These are phyloP conservation scores for Chirona hameri DNA, from an alignment of 2,888 invertebrate species.

Conservation along the genomic window DNA sequence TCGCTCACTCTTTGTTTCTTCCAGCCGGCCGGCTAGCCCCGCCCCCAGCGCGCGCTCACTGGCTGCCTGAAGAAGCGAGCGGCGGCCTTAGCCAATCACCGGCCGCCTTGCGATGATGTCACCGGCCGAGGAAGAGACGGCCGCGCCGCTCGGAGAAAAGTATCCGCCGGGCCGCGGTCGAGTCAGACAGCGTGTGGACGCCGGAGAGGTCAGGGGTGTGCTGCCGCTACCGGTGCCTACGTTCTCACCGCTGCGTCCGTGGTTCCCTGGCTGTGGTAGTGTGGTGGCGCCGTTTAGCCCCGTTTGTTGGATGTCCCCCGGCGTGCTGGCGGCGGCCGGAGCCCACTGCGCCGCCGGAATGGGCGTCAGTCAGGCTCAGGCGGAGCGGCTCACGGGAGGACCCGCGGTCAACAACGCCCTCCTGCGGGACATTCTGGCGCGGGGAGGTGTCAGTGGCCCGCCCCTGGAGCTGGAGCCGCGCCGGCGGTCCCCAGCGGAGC, in stretches of 20 bases:
- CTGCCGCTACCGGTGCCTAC: conserved; percentile 7
- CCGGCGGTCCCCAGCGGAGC: conserved; percentile 33
- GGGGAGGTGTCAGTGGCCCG: conserved; percentile 36
- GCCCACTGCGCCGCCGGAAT: conserved; percentile 36
- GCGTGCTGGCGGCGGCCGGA: conserved; percentile 36
- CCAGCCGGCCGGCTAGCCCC: not conserved
- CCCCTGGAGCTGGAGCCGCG: conserved; percentile 36
- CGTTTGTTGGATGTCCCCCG: conserved; percentile 39
- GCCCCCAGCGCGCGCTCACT: conserved; percentile 24
- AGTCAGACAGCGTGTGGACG: conserved; percentile 49
- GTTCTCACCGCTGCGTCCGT: not conserved
- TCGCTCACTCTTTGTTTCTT: conserved; percentile 23
- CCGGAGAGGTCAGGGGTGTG: conserved; percentile 50
- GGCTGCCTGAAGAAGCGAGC: conserved; percentile 13
- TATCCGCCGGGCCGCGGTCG: conserved; percentile 41
- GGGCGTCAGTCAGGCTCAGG: conserved; percentile 35
- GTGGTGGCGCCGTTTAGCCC: conserved; percentile 35
- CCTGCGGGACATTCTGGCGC: conserved; percentile 37
- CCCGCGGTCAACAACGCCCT: conserved; percentile 37
- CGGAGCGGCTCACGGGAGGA: not conserved
- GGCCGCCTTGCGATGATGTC: conserved; percentile 38
- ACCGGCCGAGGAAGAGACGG: conserved; percentile 39
- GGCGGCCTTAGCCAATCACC: conserved; percentile 38
- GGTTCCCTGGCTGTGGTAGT: not conserved
- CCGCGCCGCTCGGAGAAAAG: conserved; percentile 39